Conservation (phyloP, 92 coral and sea anemone species). For the Phenganax marumi region DNA sequence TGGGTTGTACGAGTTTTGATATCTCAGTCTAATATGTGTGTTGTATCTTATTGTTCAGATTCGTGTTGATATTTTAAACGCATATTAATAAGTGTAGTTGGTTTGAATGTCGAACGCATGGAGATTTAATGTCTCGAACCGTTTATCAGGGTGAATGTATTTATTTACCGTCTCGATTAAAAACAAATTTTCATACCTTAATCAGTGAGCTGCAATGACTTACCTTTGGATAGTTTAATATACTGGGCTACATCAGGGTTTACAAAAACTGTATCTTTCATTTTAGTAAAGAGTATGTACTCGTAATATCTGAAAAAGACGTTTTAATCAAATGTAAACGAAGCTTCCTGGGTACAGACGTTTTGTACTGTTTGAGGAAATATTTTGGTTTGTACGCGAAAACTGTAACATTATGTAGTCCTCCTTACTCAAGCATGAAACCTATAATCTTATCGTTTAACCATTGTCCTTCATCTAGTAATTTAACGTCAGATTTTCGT, state of each 20-base stretch:
- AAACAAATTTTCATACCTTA: not conserved
- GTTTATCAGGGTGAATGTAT: not conserved
- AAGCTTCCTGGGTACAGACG: not conserved
- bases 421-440: conserved; percentile 88
- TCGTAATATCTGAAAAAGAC: conserved; percentile 74
- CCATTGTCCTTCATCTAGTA: conserved; percentile 88
- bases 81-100: not conserved
- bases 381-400: not conserved
- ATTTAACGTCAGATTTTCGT: conserved; percentile 71
- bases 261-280: conserved; percentile 69
- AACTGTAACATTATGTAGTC: not conserved
- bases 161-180: not conserved
- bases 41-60: no score
- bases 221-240: conserved; percentile 80
- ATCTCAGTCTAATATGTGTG: no score
- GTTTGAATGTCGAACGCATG: not conserved
- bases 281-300: conserved; percentile 62
- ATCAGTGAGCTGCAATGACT: not conserved
- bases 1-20: not conserved
- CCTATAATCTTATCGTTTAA: conserved; percentile 86
- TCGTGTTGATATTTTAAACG: no score
- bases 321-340: not conserved
- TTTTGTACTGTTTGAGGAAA: no score
- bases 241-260: conserved; percentile 93
- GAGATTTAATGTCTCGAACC: not conserved